These are phyloP conservation scores for Astropecten irregularis DNA, from an alignment of 53 echinoderm and acorn worm genomes.

Conservation along the genomic window DNA sequence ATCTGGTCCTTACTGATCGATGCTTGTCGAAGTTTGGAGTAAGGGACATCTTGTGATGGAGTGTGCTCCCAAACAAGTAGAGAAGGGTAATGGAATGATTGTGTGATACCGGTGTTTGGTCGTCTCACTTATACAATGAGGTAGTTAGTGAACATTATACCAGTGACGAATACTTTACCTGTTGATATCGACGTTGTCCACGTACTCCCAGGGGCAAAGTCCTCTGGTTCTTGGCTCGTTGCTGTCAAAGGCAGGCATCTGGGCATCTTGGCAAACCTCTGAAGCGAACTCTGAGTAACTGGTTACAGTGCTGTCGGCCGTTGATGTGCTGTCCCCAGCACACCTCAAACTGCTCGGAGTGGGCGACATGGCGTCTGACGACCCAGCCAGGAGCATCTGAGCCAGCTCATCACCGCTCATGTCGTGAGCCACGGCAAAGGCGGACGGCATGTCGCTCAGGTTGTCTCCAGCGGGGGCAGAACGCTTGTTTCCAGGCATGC, in stretches of 20 bases:
- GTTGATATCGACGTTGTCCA: slow-evolving; percentile 4
- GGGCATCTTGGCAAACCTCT: not conserved
- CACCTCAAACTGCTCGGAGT: not conserved
- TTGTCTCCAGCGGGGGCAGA: not conserved
- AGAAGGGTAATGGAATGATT: too few species aligned
- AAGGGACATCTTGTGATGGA: too few species aligned
- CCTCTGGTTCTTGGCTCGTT: not conserved
- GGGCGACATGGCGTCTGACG: too few species aligned
- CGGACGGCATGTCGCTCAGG: not conserved
- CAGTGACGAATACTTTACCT: too few species aligned
- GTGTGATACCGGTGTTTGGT: too few species aligned
- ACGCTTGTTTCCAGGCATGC: too few species aligned
- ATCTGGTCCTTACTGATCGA: too few species aligned
- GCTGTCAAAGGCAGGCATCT: not conserved
- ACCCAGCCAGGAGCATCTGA: too few species aligned
- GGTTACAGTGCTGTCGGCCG: not conserved
- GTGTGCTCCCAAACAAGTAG: too few species aligned
- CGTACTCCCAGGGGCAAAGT: slow-evolving; percentile 40
- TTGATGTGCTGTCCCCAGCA: not conserved
- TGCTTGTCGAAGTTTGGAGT: too few species aligned
- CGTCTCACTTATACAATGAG: too few species aligned
- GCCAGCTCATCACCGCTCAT: slow-evolving; percentile 8
- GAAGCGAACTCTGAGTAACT: not conserved
- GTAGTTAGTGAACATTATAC: too few species aligned
- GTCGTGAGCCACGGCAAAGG: slow-evolving; percentile 1